Conservation (phyloP, 2,888 invertebrate genomes). For the Leptopilina syphax region DNA sequence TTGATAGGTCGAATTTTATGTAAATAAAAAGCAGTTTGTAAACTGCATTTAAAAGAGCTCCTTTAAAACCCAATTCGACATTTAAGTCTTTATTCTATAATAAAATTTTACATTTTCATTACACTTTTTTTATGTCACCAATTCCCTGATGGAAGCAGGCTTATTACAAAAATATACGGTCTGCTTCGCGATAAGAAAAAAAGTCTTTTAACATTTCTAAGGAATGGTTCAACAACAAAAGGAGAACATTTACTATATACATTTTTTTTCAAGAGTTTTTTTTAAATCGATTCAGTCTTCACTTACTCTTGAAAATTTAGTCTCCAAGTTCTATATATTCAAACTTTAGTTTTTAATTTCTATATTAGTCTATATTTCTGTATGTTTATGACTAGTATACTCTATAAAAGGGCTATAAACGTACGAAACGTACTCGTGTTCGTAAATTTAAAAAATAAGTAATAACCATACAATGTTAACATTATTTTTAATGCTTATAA, state of each 20-base stretch:
- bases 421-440: too few relatives aligned
- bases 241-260: background rate
- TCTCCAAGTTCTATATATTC: too few relatives aligned
- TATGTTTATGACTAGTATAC: too few relatives aligned
- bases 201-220: slow-evolving; percentile 15
- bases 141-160: slow-evolving; percentile 12
- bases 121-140: background rate
- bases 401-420: too few relatives aligned
- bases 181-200: slow-evolving; percentile 1
- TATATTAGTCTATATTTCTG: too few relatives aligned
- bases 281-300: background rate
- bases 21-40: background rate
- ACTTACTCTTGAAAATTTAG: background rate
- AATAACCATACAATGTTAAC: too few relatives aligned
- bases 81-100: background rate
- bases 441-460: too few relatives aligned
- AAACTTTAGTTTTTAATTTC: too few relatives aligned
- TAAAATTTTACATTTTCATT: slow-evolving; percentile 2
- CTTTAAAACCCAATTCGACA: background rate
- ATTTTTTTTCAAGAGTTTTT: background rate
- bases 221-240: slow-evolving; percentile 5
- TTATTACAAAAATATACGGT: slow-evolving; percentile 6
- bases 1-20: too few relatives aligned
- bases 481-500: too few relatives aligned
- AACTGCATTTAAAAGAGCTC: background rate